Conservation (phyloP, 2,113 vertebrate species). For the Hiodon alosoides region DNA sequence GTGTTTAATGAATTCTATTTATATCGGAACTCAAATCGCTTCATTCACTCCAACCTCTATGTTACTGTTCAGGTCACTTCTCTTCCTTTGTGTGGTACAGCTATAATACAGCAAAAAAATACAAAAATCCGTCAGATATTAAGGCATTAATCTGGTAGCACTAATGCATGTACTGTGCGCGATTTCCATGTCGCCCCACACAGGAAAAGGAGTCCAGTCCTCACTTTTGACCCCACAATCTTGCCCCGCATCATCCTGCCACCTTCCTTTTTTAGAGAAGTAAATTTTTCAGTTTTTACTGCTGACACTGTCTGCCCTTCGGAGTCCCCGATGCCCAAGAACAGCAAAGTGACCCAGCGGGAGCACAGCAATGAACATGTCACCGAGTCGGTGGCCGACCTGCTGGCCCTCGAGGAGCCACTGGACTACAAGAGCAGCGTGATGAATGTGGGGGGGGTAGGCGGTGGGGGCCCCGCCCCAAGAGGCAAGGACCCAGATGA, state of each 20-base stretch:
- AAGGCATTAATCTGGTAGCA: too few relatives aligned
- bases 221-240: too few relatives aligned
- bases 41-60: too few relatives aligned
- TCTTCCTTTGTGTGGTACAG: too few relatives aligned
- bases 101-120: too few relatives aligned
- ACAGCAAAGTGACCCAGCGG: slow-evolving; percentile 91
- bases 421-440: slow-evolving; percentile 93
- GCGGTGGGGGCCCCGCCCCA: slow-evolving; percentile 54
- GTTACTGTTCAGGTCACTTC: too few relatives aligned
- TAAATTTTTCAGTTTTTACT: slow-evolving; percentile 21
- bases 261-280: not conserved
- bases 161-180: too few relatives aligned
- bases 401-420: slow-evolving; percentile 89
- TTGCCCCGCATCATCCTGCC: not conserved
- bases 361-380: slow-evolving; percentile 92
- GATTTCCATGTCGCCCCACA: too few relatives aligned
- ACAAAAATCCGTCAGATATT: too few relatives aligned
- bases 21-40: too few relatives aligned
- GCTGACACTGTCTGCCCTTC: slow-evolving; percentile 14
- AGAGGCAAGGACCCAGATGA: slow-evolving; percentile 75
- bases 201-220: too few relatives aligned
- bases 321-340: slow-evolving; percentile 78
- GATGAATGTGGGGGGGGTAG: slow-evolving; percentile 76
- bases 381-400: slow-evolving; percentile 94
- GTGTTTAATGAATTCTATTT: too few relatives aligned